Percentiles rank a stretch among this genome's conserved stretches.
phyloP scores from a whole-genome alignment of 2,888 invertebrate species.

The Scrobipalpa atriplicella region DNA sequence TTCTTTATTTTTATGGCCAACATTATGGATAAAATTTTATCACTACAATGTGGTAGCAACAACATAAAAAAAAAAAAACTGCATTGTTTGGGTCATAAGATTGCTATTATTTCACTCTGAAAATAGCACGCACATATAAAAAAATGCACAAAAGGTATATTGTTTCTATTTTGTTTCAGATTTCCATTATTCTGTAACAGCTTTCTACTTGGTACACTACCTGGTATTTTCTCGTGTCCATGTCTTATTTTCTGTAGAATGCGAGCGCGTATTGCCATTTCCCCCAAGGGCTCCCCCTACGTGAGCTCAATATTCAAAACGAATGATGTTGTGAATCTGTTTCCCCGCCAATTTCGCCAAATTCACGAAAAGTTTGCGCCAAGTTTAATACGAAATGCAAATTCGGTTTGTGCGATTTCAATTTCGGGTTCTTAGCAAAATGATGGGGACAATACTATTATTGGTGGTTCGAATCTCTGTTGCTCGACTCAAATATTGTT shows the following conservation, averaged over 20 bases:
- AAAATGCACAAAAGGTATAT: too few relatives aligned
- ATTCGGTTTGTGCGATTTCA: constrained; percentile 61
- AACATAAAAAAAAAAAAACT: too few relatives aligned
- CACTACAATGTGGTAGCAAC: too few relatives aligned
- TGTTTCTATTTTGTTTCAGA: too few relatives aligned
- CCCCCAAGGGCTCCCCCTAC: constrained; percentile 72
- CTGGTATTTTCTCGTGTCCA: not conserved
- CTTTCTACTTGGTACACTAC: not conserved
- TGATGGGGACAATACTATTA: constrained; percentile 22
- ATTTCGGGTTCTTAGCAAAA: constrained; percentile 49
- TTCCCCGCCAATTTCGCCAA: constrained; percentile 59
- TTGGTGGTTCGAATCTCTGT: not conserved
- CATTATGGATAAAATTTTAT: too few relatives aligned
- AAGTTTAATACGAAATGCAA: constrained; percentile 62
- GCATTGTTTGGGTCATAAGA: too few relatives aligned
- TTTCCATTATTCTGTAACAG: not conserved
- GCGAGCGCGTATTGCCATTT: constrained; percentile 62
- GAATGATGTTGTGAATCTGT: constrained; percentile 75
- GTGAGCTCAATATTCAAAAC: constrained; percentile 77
- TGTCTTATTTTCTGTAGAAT: constrained; percentile 22
- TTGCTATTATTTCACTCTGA: too few relatives aligned
- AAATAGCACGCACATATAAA: too few relatives aligned
- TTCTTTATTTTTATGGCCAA: too few relatives aligned
- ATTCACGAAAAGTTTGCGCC: constrained; percentile 56
- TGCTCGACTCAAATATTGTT: not conserved